These are phyloP conservation scores for Lasioglossum pauxillum DNA, from an alignment of 2,888 invertebrate genomes.

Conservation along the genomic window DNA sequence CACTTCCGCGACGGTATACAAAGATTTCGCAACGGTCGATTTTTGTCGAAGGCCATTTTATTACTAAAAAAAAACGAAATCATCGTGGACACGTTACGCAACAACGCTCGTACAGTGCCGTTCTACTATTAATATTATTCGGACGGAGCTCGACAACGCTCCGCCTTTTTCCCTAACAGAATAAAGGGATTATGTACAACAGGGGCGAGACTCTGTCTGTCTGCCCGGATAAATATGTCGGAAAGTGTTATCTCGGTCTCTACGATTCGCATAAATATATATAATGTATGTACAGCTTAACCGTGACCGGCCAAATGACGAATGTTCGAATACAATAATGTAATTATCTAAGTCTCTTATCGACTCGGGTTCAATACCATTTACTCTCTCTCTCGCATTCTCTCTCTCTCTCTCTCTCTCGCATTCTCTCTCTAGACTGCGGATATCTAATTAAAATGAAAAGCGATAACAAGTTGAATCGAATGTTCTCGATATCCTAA, in stretches of 20 bases:
- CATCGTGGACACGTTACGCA: slow-evolving; percentile 54
- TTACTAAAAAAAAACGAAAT: slow-evolving; percentile 65
- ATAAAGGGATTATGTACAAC: slow-evolving; percentile 61
- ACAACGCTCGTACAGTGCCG: slow-evolving; percentile 44
- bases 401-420: slow-evolving; percentile 14
- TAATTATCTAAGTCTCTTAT: background rate
- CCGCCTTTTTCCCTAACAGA: slow-evolving; percentile 44
- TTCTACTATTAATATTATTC: slow-evolving; percentile 40
- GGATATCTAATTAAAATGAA: background rate
- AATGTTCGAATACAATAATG: slow-evolving; percentile 36
- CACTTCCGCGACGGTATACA: background rate
- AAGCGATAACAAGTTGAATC: background rate
- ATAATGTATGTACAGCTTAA: slow-evolving; percentile 56
- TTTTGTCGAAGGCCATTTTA: slow-evolving; percentile 55
- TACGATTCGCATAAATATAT: slow-evolving; percentile 57
- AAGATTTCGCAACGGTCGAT: slow-evolving; percentile 11
- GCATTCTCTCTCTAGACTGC: background rate
- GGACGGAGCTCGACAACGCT: slow-evolving; percentile 1
- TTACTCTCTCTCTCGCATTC: background rate
- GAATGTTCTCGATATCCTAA: background rate
- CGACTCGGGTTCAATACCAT: background rate
- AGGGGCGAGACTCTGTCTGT: slow-evolving; percentile 22
- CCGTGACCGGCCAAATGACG: slow-evolving; percentile 25
- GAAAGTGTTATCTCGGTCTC: slow-evolving; percentile 53
- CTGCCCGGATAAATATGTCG: slow-evolving; percentile 48